Base-by-base conservation (phyloP, 1,140 invertebrate genomes). In the Drosophila littoralis region DNA sequence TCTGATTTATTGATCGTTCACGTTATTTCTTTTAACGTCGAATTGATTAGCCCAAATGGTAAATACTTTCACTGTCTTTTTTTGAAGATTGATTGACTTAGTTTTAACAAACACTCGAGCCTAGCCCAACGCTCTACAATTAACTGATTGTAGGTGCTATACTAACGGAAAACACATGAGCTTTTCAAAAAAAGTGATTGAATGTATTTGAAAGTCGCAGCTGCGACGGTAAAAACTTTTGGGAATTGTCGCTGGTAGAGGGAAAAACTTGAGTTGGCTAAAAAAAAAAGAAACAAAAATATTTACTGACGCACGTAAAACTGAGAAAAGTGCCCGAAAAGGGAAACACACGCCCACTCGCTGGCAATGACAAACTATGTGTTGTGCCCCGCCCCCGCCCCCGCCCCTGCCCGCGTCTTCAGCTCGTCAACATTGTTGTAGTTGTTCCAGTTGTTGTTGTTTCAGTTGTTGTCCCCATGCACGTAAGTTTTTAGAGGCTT, bases 161-260 rank as follows among this genome's bases (percentile, higher is more conserved):
- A 28, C 22, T 0, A 28, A 28, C 22, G 22, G 22, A 28, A 28
- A 28, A 28, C 22, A 28, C 22, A 28, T 48, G 40, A 77, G 59
- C 36, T 85, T 77, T 69, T 6, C 32, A 7, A 1, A 4, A n/a
- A 76, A 81, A 86, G 79, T 86, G 82, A 85, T 85, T 85, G 75
- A 88, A 81, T 79, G 65, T 60, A 63, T 75, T 79, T 82, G 64
- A 81, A 72, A 76, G 82, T 79, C 83, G 72, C 82, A 79, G 79
- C 79, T 85, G 82, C 48, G 79, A 43, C 74, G 52, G 46, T 42
- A 77, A 67, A 46, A 74, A 81, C 74, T 66, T 70, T 71, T 38
- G 40, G n/a, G 40, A 59, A 61, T 43, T 52, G 35, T 32, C 22
- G 22, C 45, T 13, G 13, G 40, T 6, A 38, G 33, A 36, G 13